Evolutionary conservation across 2,113 vertebrate species (phyloP).

Genomic region (Bubo bubo): DNA sequence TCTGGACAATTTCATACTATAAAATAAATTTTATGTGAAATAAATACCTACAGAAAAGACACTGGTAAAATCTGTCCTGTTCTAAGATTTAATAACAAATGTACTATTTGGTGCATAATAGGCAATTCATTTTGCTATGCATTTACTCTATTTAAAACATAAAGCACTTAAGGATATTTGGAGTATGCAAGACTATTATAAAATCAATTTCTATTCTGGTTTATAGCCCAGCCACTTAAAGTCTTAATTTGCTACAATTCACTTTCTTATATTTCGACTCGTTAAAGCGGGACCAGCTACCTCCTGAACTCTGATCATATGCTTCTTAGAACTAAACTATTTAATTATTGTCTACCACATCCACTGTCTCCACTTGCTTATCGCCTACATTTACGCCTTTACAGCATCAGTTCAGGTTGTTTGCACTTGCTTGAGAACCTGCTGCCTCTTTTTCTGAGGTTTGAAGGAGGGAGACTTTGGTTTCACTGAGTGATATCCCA

Average conservation of each 20-base stretch:
- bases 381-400: background rate
- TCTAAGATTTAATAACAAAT: background rate
- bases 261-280: background rate
- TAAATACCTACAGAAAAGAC: background rate
- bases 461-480: background rate
- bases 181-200: slow-evolving; percentile 44
- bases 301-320: background rate
- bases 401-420: background rate
- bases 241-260: slow-evolving; percentile 50
- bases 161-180: slow-evolving; percentile 55
- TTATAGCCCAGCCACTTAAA: slow-evolving; percentile 56
- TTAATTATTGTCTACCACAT: background rate
- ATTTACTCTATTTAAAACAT: slow-evolving; percentile 49
- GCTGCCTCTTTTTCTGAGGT: background rate
- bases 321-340: background rate
- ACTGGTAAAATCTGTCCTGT: background rate
- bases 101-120: slow-evolving; percentile 6
- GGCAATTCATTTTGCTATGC: slow-evolving; percentile 51
- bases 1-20: background rate
- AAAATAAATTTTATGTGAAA: background rate
- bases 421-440: slow-evolving; percentile 26
- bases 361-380: background rate
- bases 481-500: background rate
- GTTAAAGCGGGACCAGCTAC: background rate
- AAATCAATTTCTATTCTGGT: slow-evolving; percentile 66